Evolutionary conservation across 2,888 invertebrate species (phyloP).

Genomic region (Cacoxenus indagator): DNA sequence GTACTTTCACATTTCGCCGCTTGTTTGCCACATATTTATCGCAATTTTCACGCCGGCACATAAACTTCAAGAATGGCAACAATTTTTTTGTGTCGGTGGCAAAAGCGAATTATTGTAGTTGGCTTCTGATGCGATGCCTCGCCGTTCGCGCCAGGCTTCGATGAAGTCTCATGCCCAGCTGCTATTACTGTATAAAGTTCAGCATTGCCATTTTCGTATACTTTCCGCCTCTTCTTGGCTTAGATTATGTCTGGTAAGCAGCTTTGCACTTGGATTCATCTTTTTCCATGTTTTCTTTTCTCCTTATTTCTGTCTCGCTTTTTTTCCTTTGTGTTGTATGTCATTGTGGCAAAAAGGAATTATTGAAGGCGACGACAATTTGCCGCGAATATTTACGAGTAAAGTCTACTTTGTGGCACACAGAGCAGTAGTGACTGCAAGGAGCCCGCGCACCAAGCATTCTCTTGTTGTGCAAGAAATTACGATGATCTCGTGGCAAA

Average conservation of each 20-base stretch:
- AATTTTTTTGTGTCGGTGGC: conserved; percentile 1
- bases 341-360: conserved; percentile 34
- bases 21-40: conserved; percentile 13
- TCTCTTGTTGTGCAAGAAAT: conserved; percentile 1
- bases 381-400: conserved; percentile 61
- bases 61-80: conserved; percentile 13
- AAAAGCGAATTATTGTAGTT: not conserved
- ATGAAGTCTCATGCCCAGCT: not conserved
- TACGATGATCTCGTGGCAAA: not conserved
- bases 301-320: conserved; percentile 16
- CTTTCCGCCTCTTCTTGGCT: not conserved
- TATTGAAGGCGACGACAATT: conserved; percentile 62
- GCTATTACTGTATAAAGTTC: not conserved
- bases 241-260: conserved; percentile 11
- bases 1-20: not conserved
- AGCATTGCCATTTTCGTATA: not conserved
- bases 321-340: not conserved
- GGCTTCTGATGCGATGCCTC: not conserved
- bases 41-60: conserved; percentile 8
- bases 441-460: no score
- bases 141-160: not conserved
- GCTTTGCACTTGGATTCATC: conserved; percentile 16
- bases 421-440: no score
- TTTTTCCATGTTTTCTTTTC: not conserved
- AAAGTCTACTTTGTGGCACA: conserved; percentile 23